Conservation (phyloP, 2,113 vertebrate species). For the Ptychochromis oligacanthus region DNA sequence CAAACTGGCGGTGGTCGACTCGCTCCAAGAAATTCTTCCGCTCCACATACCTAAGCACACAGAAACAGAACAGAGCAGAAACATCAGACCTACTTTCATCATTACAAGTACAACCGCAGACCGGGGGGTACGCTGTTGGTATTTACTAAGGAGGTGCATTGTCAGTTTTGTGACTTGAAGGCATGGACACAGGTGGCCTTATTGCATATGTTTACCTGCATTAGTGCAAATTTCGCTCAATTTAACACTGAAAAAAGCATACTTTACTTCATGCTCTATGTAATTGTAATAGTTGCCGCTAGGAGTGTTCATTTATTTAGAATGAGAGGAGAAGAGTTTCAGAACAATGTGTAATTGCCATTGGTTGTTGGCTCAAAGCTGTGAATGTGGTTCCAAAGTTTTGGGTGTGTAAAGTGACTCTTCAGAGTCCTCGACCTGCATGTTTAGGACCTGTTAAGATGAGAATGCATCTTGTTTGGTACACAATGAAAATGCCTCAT, state of each 20-base stretch:
- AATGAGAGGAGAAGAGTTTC: neutral
- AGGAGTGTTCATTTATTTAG: neutral
- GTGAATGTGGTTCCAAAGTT: neutral
- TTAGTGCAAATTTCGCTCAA: too few species aligned
- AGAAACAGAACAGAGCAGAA: neutral
- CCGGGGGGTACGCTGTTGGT: neutral
- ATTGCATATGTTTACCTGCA: neutral
- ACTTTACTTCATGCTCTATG: too few species aligned
- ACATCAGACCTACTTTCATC: neutral
- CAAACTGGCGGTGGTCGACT: slow-evolving; percentile 95
- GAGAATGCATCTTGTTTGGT: neutral
- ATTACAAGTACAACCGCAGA: neutral
- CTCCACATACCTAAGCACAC: slow-evolving; percentile 89
- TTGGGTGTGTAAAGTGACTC: neutral
- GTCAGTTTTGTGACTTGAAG: neutral
- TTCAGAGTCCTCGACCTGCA: neutral
- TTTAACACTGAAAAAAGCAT: too few species aligned
- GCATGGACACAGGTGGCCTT: neutral
- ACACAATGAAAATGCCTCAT: neutral
- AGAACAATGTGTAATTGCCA: neutral
- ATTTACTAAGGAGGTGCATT: neutral
- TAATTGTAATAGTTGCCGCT: neutral
- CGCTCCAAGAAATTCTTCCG: slow-evolving; percentile 95
- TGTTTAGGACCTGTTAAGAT: neutral
- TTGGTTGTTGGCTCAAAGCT: neutral